Conservation (phyloP, 2,113 vertebrate species). For the rat (Rattus norvegicus) region DNA sequence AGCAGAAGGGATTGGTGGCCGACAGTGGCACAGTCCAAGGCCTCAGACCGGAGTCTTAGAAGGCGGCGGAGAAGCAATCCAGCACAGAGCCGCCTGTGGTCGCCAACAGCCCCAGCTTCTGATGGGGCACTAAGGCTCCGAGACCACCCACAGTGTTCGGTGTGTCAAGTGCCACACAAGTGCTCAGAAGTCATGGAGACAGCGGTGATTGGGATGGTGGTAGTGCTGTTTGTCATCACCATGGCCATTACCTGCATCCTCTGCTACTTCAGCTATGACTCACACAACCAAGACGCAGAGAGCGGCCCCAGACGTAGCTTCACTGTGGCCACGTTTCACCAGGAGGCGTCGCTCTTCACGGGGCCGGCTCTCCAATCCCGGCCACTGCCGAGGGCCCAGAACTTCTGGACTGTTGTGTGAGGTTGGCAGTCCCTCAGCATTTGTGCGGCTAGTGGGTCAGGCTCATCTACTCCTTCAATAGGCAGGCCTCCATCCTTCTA, state of each 20-base stretch:
- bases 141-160: background rate
- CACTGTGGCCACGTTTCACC: conserved; percentile 66
- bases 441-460: background rate
- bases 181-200: conserved; percentile 56
- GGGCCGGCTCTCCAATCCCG: background rate
- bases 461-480: background rate
- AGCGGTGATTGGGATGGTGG: conserved; percentile 72
- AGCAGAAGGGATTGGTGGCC: background rate
- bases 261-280: conserved; percentile 76
- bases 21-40: rapidly evolving
- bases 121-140: background rate
- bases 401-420: conserved; percentile 76
- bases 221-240: conserved; percentile 44
- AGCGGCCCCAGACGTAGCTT: conserved; percentile 52
- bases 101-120: rapidly evolving
- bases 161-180: background rate
- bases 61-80: background rate
- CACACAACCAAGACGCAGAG: conserved; percentile 32
- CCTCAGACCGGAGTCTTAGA: background rate
- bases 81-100: background rate
- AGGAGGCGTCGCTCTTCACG: conserved; percentile 55
- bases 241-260: conserved; percentile 72
- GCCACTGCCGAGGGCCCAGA: background rate
- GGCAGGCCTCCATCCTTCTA: background rate
- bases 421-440: background rate